Evolutionary conservation across 2,113 vertebrate species (phyloP), one percentile per base, ranked within the genome.

Genomic region (Pseudorasbora parva): DNA sequence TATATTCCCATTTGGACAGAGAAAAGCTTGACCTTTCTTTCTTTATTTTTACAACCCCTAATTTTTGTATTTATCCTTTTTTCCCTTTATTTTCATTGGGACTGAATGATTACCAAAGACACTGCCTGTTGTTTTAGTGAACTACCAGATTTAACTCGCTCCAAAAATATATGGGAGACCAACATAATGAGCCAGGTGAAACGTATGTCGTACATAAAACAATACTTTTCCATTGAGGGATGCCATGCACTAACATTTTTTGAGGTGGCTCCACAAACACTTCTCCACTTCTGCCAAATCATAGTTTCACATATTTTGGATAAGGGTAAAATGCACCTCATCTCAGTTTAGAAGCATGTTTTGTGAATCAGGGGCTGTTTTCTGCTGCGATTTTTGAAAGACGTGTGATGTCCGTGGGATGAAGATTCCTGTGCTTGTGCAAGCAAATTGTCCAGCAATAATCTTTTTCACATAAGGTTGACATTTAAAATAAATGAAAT

Each of bases 11-110:
- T 75, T 90, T 89, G 87, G 82, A 87, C 84, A 82, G 88, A 87
- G 78, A 92, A 76, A 82, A 91, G 86, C 85, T 88, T 90, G 88
- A 92, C 91, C 90, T 92, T 87, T 88, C 89, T 90, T 89, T 45
- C 76, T 89, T 87, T 90, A 84, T 87, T 90, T 91, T 91, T 91
- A 92, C 87, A 93, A 89, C 90, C 88, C 86, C 71, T 81, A 87
- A 90, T 69, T 83, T 82, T 91, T 90, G 87, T 82, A 74, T 84
- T 91, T 91, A 82, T 79, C 75, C 17, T 54, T 78, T 78, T 90
- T 88, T 80, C 84, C 84, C 84, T 64, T n/a, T 41, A 51, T 15
- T 84, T 23, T 59, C 47, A 17, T 12, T 33, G 25, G 77, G 78
- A 82, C 51, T n/a, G 84, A 86, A 89, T 79, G 66, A 72, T 81